Evolutionary conservation across 2,797 vertebrate genomes (phyloP).

Genomic region (Sardinella longiceps): DNA sequence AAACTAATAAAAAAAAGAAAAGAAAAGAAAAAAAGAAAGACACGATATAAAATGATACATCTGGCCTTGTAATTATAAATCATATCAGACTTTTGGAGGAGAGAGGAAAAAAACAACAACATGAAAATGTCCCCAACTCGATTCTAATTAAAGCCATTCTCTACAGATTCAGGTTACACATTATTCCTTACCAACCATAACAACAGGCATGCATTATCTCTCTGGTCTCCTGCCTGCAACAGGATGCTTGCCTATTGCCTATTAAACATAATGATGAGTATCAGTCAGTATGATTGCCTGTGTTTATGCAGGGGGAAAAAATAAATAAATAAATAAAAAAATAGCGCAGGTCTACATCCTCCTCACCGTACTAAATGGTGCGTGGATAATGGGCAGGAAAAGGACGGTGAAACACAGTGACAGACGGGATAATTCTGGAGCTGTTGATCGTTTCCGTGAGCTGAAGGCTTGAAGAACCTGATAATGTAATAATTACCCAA

Average conservation of each 20-base stretch:
- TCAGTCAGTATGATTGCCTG: not conserved
- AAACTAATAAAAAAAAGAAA: not conserved
- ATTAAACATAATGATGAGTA: not conserved
- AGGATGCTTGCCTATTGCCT: slow-evolving; percentile 1
- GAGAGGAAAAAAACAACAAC: too few species aligned
- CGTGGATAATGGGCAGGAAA: not conserved
- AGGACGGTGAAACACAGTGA: not conserved
- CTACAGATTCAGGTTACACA: not conserved
- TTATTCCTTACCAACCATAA: not conserved
- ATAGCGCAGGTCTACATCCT: not conserved
- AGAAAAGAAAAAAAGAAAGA: too few species aligned
- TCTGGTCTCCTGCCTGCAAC: not conserved
- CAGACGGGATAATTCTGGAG: not conserved
- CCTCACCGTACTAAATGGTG: not conserved
- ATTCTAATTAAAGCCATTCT: not conserved
- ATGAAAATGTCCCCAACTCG: not conserved
- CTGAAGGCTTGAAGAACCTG: too few species aligned
- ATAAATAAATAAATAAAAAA: not conserved
- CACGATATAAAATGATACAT: not conserved
- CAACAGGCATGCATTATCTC: not conserved
- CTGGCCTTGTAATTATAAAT: not conserved
- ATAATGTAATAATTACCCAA: too few species aligned
- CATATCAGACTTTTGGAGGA: not conserved
- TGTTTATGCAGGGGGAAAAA: not conserved
- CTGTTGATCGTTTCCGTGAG: too few species aligned